Conservation (phyloP, 2,797 vertebrate genomes). For the Mus caroli region DNA sequence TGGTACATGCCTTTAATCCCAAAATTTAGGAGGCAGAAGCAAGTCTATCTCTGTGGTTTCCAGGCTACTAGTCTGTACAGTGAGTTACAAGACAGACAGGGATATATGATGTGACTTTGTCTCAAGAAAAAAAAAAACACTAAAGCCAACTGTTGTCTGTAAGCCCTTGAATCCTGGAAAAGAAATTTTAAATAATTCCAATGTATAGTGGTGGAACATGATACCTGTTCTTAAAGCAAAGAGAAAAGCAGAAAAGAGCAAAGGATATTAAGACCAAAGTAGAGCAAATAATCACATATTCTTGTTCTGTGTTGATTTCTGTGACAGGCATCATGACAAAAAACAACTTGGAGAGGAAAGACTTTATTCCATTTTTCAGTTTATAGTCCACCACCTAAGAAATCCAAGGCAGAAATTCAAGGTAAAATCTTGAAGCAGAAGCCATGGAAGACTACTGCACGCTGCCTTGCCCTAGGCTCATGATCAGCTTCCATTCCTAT, state of each 20-base stretch:
- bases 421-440: not conserved
- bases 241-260: not conserved
- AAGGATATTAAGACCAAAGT: not conserved
- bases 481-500: not conserved
- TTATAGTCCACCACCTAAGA: not conserved
- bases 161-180: not conserved
- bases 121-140: not conserved
- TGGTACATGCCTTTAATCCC: not conserved
- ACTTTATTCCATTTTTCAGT: not conserved
- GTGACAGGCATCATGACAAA: not conserved
- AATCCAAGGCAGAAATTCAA: not conserved
- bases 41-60: not conserved
- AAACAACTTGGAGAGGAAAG: not conserved
- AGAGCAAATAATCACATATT: not conserved
- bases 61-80: not conserved
- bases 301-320: not conserved
- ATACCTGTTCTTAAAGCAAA: not conserved
- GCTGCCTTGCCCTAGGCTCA: no score
- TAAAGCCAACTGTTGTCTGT: not conserved
- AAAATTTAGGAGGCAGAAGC: not conserved
- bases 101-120: not conserved
- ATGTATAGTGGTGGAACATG: not conserved
- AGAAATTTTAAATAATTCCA: not conserved
- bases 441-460: no score
- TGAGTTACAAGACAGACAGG: not conserved